Base-by-base conservation (phyloP, 1,140 invertebrate species). In the Oryzaephilus surinamensis region DNA sequence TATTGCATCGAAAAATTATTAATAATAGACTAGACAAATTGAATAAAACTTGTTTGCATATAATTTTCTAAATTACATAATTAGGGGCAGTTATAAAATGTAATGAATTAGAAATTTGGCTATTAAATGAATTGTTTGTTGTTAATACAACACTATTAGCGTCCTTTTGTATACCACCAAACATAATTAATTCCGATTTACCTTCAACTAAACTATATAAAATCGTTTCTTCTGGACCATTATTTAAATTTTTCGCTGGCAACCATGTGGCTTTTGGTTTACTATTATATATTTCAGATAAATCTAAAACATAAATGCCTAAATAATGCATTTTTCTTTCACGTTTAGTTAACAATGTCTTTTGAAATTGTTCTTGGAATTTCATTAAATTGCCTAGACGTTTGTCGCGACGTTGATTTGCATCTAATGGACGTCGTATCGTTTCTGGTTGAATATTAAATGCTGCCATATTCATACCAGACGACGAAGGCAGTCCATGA, bases 121-220 rank as follows among this genome's bases (percentile, higher is more conserved):
- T 55, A 55, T 51, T 34, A 24, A 24, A n/a, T n/a, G n/a, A n/a
- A 50, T 61, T 16, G 55, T 54, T 50, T 51, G 58, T 48, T 2
- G 69, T 45, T 66, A 69, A 50, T 46, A 58, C 53, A 49, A 66
- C 41, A 61, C 67, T 58, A 62, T 69, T 59, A 47, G 59, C 55
- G 64, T 89, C 82, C 60, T 86, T 88, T 48, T 83, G 76, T 38
- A 95, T 84, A 34, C 92, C 92, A 10, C 91, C 93, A 71, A 97
- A 97, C 66, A 97, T 81, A 30, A 97, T 84, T 10, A 97, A 61
- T 69, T 97, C 92, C 12, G 84, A 86, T 54, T 87, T 82, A 28
- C 91, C 92, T 33, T 81, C 72, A 2, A 95, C 79, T 29, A 97
- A 66, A 8, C 88, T 85, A 58, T 94, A 95, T 36, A 95, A 72